Evolutionary conservation across 2,113 vertebrate genomes (phyloP).

Genomic region (Pelodiscus sinensis): DNA sequence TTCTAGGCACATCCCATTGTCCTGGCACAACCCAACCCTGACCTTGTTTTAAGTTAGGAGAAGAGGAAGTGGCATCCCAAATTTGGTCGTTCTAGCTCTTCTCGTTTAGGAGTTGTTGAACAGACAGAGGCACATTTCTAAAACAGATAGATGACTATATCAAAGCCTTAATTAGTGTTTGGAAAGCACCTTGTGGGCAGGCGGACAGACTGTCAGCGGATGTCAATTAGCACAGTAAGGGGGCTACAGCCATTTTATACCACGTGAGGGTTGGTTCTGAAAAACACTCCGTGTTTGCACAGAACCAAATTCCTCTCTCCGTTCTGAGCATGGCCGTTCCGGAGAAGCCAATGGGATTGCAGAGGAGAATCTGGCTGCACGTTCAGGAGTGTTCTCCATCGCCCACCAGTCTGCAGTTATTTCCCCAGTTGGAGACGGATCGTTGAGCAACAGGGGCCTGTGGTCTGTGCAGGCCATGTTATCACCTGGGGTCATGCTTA

Average conservation of each 20-base stretch:
- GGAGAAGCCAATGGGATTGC: background rate
- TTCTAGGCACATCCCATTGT: no score
- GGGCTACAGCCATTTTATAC: background rate
- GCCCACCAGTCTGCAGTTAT: background rate
- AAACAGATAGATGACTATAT: background rate
- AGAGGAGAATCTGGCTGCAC: background rate
- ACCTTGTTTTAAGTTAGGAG: no score
- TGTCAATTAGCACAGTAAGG: background rate
- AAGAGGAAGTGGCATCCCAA: no score
- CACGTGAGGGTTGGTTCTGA: background rate
- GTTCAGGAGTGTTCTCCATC: background rate
- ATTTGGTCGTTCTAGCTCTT: no score
- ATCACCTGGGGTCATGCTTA: background rate
- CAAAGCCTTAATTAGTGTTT: background rate
- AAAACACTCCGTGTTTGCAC: accelerated
- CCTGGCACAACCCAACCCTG: no score
- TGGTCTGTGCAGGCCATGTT: background rate
- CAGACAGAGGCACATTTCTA: no score
- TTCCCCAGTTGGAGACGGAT: background rate
- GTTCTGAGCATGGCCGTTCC: background rate
- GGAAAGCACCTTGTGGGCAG: background rate
- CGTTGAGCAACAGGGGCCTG: background rate
- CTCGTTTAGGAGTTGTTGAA: no score
- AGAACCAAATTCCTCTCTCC: background rate
- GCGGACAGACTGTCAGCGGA: accelerated